Conservation (phyloP, 2,113 vertebrate genomes). For the Mesembrinibis cayennensis region DNA sequence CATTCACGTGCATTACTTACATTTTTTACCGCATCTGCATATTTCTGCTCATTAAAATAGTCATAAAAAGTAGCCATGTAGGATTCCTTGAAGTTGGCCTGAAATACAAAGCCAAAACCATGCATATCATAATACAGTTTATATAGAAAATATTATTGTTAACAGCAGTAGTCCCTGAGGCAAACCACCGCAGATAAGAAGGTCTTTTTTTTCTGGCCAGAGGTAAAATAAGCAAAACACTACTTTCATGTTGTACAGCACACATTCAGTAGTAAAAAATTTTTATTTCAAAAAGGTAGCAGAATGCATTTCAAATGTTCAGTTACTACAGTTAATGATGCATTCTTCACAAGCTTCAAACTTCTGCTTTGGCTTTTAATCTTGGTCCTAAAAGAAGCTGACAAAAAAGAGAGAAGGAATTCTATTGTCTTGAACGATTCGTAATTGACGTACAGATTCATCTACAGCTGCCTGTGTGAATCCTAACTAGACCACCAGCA, state of each 20-base stretch:
- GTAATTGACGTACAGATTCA: background rate
- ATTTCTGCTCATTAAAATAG: conserved; percentile 98
- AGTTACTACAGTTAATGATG: background rate
- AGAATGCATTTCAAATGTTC: background rate
- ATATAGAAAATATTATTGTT: background rate
- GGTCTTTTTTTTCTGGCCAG: background rate
- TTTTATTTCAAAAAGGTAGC: background rate
- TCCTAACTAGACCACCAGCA: background rate
- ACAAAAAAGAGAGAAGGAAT: background rate
- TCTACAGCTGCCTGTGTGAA: background rate
- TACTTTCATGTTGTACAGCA: background rate
- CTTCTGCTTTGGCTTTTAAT: background rate
- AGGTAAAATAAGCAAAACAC: background rate
- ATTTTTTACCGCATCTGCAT: conserved; percentile 96
- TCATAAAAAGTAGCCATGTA: conserved; percentile 98
- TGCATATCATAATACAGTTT: background rate
- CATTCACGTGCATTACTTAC: conserved; percentile 74
- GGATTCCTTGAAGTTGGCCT: conserved; percentile 97
- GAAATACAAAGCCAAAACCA: conserved; percentile 49
- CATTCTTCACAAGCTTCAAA: background rate
- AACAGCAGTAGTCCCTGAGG: background rate
- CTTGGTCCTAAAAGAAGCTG: background rate
- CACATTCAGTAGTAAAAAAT: background rate
- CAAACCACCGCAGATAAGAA: background rate
- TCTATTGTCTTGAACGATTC: background rate